Evolutionary conservation across 1,140 invertebrate genomes (phyloP).

Genomic region (Tribolium castaneum): DNA sequence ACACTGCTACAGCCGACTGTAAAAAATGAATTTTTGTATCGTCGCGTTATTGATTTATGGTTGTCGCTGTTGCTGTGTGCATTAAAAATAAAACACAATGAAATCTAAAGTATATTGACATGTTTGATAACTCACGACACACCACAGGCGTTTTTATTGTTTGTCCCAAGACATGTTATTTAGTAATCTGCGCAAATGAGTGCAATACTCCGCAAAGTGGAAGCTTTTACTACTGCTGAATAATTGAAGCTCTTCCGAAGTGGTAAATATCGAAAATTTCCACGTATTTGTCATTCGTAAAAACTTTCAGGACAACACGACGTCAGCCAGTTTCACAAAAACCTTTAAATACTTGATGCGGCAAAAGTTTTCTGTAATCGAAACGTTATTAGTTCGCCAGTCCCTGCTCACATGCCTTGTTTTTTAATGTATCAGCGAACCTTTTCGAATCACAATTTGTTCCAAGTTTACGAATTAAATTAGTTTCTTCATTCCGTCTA

Average conservation of each 20-base stretch:
- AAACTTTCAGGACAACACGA: constrained; percentile 17
- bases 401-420: constrained; percentile 40
- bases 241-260: not conserved
- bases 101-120: not conserved
- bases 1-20: not conserved
- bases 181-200: not conserved
- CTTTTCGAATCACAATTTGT: constrained; percentile 40
- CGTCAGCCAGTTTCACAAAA: constrained; percentile 30
- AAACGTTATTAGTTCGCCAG: constrained; percentile 48
- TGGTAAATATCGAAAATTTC: not conserved
- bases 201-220: not conserved
- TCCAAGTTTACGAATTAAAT: constrained; percentile 33
- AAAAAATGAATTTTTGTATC: not conserved
- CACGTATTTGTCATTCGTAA: constrained; percentile 25
- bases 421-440: constrained; percentile 38
- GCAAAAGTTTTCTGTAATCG: constrained; percentile 44
- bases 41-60: not conserved
- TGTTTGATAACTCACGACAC: not conserved
- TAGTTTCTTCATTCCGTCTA: not conserved
- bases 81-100: not conserved
- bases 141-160: not conserved
- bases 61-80: not conserved
- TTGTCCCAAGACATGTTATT: not conserved
- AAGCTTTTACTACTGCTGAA: not conserved
- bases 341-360: constrained; percentile 42